phyloP scores from a whole-genome alignment of 2,797 vertebrate genomes.

The Sebastes matsubarae region DNA sequence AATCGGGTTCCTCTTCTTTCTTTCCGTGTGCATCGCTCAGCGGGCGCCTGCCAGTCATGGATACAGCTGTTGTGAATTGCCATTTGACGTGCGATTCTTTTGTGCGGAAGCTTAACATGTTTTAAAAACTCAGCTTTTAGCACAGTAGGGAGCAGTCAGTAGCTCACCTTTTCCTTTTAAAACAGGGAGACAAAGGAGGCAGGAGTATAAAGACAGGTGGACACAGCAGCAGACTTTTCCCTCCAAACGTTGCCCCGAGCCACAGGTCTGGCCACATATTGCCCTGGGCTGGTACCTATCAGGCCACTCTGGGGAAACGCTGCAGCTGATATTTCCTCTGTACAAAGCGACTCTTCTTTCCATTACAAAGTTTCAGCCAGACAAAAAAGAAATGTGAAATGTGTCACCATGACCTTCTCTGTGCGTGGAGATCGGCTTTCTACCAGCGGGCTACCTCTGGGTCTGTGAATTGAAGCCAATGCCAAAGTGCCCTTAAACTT shows the following conservation, averaged over 20 bases:
- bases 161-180: conserved; percentile 25
- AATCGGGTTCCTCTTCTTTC: neutral
- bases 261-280: neutral
- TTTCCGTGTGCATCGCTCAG: conserved; percentile 3
- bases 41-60: conserved; percentile 24
- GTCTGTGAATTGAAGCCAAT: no score
- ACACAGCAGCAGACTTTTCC: neutral
- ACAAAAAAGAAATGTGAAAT: conserved; percentile 26
- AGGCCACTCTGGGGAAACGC: neutral
- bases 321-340: conserved; percentile 5
- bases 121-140: conserved; percentile 30
- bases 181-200: conserved; percentile 26
- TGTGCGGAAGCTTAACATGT: conserved; percentile 11
- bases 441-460: no score
- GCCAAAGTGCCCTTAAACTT: no score
- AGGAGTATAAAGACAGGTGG: conserved; percentile 25
- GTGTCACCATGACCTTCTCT: conserved; percentile 45
- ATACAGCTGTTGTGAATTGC: conserved; percentile 36
- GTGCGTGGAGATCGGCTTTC: neutral
- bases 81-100: conserved; percentile 32
- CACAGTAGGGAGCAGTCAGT: conserved; percentile 20
- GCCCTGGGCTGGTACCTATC: conserved; percentile 15
- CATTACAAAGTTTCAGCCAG: conserved; percentile 38
- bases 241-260: conserved; percentile 25
- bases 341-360: conserved; percentile 23